Percentiles rank a stretch among this genome's conserved stretches.
phyloP scores from a whole-genome alignment of 2,113 vertebrate species.

The Semnornis frantzii region DNA sequence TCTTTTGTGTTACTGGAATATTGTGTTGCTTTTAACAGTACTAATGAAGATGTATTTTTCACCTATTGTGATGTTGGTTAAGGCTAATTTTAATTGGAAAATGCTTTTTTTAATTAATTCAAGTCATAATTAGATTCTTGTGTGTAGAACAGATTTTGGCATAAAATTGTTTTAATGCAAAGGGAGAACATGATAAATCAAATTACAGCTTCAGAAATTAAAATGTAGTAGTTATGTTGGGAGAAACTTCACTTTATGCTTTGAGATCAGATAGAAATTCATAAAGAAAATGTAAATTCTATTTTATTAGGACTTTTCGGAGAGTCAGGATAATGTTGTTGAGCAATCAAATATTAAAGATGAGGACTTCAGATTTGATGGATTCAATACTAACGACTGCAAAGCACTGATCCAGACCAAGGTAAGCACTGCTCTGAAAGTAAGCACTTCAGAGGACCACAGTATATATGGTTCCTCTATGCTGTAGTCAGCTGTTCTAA shows the following conservation, averaged over 20 bases:
- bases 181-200: neutral
- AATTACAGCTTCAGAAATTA: neutral
- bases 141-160: neutral
- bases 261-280: neutral
- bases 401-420: conserved; percentile 73
- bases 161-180: neutral
- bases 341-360: conserved; percentile 20
- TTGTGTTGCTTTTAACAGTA: neutral
- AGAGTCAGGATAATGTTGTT: neutral
- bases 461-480: neutral
- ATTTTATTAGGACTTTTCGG: conserved; percentile 19
- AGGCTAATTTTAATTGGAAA: neutral
- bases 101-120: neutral
- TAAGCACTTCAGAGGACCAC: neutral
- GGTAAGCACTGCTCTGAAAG: conserved; percentile 44
- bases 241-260: neutral
- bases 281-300: neutral
- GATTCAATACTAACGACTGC: conserved; percentile 41
- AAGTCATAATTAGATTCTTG: neutral
- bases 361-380: neutral
- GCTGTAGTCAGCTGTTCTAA: neutral
- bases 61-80: neutral
- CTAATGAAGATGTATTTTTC: neutral
- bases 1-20: neutral
- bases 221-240: neutral